Percentiles rank a stretch among this genome's conserved stretches.
These are phyloP conservation scores for Rhinichthys osculus DNA, from an alignment of 2,797 vertebrate species.

Conservation along the genomic window DNA sequence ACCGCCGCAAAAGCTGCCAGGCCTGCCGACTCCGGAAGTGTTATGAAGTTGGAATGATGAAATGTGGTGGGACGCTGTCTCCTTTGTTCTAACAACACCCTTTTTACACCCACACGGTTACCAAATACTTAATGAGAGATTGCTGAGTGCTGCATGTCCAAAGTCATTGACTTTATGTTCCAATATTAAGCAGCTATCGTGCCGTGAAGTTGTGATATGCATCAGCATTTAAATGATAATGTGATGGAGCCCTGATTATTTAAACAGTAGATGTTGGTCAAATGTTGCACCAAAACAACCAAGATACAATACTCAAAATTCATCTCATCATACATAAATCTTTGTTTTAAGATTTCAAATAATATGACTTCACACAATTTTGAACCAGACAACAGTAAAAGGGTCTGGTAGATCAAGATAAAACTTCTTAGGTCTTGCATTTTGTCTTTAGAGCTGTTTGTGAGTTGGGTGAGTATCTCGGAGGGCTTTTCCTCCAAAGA, in stretches of 20 bases:
- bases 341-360: neutral
- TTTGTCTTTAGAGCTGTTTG: neutral
- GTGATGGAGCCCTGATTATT: neutral
- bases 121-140: constrained; percentile 6
- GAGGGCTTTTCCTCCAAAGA: neutral
- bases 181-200: constrained; percentile 27
- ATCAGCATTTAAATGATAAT: constrained; percentile 22
- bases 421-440: neutral
- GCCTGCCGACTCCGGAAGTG: constrained; percentile 96
- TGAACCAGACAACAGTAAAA: neutral
- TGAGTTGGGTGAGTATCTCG: neutral
- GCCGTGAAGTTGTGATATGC: constrained; percentile 10
- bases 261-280: neutral
- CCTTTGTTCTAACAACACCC: neutral
- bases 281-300: neutral
- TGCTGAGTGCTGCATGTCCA: constrained; percentile 12
- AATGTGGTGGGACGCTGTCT: constrained; percentile 84
- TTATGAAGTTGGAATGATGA: constrained; percentile 98
- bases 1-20: constrained; percentile 97
- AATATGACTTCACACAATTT: neutral
- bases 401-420: neutral
- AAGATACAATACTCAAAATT: neutral
- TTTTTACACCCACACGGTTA: neutral
- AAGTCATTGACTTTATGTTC: constrained; percentile 45
- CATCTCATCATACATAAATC: neutral